Percentiles rank a stretch among this genome's conserved stretches.
Evolutionary conservation across 2,113 vertebrate species (phyloP).

Genomic region (Genyomyrus donnyi): DNA sequence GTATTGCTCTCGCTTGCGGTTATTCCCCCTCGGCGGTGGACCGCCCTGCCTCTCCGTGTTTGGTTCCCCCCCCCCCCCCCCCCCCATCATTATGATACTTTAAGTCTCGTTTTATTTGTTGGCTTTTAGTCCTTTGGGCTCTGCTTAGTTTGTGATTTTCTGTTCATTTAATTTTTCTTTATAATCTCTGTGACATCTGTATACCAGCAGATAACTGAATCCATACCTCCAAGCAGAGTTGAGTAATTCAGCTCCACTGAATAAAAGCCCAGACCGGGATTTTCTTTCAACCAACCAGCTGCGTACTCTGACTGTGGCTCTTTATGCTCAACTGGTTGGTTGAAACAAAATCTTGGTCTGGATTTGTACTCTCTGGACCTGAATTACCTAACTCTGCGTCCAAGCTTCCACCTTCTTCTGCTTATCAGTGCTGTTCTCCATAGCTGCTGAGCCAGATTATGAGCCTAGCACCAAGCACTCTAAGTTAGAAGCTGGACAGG

Average conservation of each 20-base stretch:
- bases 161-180: background rate
- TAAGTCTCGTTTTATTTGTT: background rate
- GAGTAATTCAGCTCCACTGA: no score
- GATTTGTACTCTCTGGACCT: no score
- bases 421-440: background rate
- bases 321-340: no score
- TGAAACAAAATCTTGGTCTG: no score
- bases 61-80: no score
- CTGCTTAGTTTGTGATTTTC: background rate
- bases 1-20: no score
- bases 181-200: background rate
- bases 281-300: no score
- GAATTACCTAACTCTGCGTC: background rate
- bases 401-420: background rate
- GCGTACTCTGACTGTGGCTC: no score
- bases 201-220: background rate
- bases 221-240: background rate
- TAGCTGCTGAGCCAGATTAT: slow-evolving; percentile 29
- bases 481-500: slow-evolving; percentile 29
- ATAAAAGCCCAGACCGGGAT: no score
- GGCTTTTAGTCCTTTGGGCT: background rate
- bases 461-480: slow-evolving; percentile 45
- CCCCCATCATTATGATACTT: background rate
- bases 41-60: no score
- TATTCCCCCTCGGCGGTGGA: no score